Evolutionary conservation across 2,113 vertebrate species (phyloP).

Genomic region (Carlito syrichta): DNA sequence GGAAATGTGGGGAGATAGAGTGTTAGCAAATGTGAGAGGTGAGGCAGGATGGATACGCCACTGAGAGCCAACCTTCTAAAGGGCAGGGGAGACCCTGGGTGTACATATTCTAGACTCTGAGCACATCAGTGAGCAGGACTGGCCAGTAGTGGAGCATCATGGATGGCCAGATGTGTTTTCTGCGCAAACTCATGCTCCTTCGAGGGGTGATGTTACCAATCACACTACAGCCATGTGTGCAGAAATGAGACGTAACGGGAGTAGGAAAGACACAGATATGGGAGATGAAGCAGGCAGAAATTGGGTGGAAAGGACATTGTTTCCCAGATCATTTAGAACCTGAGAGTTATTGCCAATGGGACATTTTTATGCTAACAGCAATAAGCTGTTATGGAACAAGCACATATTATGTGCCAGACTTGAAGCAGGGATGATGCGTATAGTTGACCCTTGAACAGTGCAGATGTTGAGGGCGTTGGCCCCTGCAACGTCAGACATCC

Average conservation of each 20-base stretch:
- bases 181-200: fast-evolving
- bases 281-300: background rate
- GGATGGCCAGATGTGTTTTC: fast-evolving
- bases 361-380: no score
- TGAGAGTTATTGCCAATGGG: background rate
- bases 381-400: fast-evolving
- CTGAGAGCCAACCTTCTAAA: no score
- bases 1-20: background rate
- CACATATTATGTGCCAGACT: fast-evolving
- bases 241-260: background rate
- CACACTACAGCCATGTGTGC: background rate
- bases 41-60: background rate
- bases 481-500: background rate
- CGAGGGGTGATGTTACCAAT: fast-evolving
- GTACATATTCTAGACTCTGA: background rate
- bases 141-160: fast-evolving
- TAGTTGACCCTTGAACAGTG: background rate
- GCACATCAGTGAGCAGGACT: fast-evolving
- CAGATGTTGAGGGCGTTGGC: fast-evolving
- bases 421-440: background rate
- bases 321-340: background rate
- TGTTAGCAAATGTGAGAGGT: background rate
- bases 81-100: no score
- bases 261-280: no score
- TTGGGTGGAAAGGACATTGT: fast-evolving